Evolutionary conservation across 23 tunicate genomes (phyloP), one percentile per base, ranked within the genome.

Genomic region (Styela clava): DNA sequence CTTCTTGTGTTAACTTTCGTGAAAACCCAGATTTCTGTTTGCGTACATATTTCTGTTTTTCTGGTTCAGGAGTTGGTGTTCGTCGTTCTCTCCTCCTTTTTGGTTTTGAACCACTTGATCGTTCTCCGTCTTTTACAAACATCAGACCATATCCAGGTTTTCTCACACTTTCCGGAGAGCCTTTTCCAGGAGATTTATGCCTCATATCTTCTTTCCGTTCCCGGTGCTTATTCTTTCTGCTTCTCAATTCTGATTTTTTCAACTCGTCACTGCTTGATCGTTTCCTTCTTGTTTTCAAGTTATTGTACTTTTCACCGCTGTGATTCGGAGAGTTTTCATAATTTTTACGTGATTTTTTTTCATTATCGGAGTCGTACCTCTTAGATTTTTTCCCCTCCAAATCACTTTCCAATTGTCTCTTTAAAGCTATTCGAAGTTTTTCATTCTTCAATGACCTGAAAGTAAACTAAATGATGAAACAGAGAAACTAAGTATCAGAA

Each of bases 11-110:
- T 27, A 93, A 68, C 30, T 87, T 85, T 31, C 68, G 63, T 0
- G 93, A 88, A 78, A 93, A 93, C 36, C 98, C 98, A 22, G 79
- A 69, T 31, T 37, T 51, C 36, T 93, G 79, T 37, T 79, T 84
- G 2, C 98, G 79, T 24, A 63, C 82, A 36, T 85, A 87, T 23
- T 70, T 81, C 9, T 69, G 82, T 35, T 85, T 86, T 21, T 34
- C 84, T 19, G 89, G 89, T 34, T 68, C 87, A 35, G 88, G 88
- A 35, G 88, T 37, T 7, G 84, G 87, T 24, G 78, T 78, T 63
- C 87, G 31, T 24, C 51, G 32, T 77, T 33, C 28, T 69, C 64
- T 0, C 31, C 34, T 73, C 64, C 16, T 63, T 34, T 22, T 32
- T 33, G 33, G 21, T 32, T 44, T 9, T 62, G 87, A 30, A 21